Percentiles rank a stretch among this genome's conserved stretches.
Conservation (phyloP, 2,888 invertebrate genomes). For the Callinectes sapidus region DNA sequence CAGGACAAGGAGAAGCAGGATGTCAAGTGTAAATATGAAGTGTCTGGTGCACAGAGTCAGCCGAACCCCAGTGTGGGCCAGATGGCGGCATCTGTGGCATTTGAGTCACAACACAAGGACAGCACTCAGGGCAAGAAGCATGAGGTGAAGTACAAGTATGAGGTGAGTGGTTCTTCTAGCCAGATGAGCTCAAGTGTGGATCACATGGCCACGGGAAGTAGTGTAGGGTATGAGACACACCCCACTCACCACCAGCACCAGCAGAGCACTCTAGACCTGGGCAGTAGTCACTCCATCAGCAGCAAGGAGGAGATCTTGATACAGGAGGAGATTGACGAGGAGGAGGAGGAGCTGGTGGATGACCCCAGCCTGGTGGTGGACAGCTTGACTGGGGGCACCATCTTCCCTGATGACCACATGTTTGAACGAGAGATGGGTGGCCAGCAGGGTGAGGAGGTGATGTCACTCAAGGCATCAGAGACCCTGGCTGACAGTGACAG, state of each 20-base stretch:
- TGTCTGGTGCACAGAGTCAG: background rate
- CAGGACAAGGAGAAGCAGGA: slow-evolving; percentile 15
- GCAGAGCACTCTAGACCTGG: background rate
- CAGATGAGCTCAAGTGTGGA: slow-evolving; percentile 26
- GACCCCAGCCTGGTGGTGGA: slow-evolving; percentile 64
- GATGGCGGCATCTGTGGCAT: background rate
- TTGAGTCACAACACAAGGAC: background rate
- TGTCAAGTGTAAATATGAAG: slow-evolving; percentile 26
- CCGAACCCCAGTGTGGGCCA: background rate
- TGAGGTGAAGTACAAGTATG: slow-evolving; percentile 63
- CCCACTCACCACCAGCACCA: slow-evolving; percentile 15
- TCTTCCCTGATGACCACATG: slow-evolving; percentile 66
- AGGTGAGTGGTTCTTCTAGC: slow-evolving; percentile 30
- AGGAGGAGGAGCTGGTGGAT: slow-evolving; percentile 69
- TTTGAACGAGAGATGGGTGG: slow-evolving; percentile 62
- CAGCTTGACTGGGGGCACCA: slow-evolving; percentile 47
- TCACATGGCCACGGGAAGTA: background rate
- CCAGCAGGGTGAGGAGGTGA: slow-evolving; percentile 68
- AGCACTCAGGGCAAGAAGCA: slow-evolving; percentile 28
- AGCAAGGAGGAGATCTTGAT: slow-evolving; percentile 41
- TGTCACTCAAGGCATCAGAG: slow-evolving; percentile 72
- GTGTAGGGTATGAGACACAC: slow-evolving; percentile 21
- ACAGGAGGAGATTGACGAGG: slow-evolving; percentile 32
- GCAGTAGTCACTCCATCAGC: background rate
- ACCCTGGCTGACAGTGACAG: slow-evolving; percentile 72